Evolutionary conservation across 2,888 invertebrate species (phyloP), one percentile per base, ranked within the genome.

Genomic region (Netelia fuscicornis): DNA sequence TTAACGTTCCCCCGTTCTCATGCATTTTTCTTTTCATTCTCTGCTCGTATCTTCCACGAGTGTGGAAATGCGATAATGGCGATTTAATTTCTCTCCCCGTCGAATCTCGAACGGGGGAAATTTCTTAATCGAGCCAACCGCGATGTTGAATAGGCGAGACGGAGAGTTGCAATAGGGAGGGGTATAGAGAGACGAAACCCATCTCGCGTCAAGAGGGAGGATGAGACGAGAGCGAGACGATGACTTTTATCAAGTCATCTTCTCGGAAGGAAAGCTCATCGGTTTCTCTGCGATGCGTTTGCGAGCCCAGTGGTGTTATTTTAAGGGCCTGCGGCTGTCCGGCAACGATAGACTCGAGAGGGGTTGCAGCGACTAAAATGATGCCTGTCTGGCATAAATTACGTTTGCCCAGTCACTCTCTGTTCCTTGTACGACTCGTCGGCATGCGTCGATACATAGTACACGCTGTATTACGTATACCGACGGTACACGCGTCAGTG

Each of bases 201-300:
- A 37, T 37, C 37, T 6, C 37, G 37, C 37, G 37, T 81, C 52
- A 74, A 30, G 75, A 79, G 75, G 70, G 42, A 42, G 17, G 71
- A 48, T 68, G 48, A 20, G 58, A 30, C 56, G 56, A 44, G 56
- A 72, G 60, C 65, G 82, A 84, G 86, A 80, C 87, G 86, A 88
- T 81, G 86, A 90, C 88, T 92, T 92, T 92, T 88, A 92, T 91
- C 90, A 90, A 92, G 92, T 92, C 92, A 93, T 93, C 91, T 91
- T 90, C 90, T 89, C 81, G 89, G 91, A 91, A 91, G 91, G 90
- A 92, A 92, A 92, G 90, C 91, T 91, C 60, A 60, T 60, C 37
- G 37, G 75, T 83, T 48, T 62, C 37, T 44, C 30, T 17, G 37
- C 37, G 72, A 58, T 62, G 87, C 87, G 76, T 37, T 37, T 37